Base-by-base conservation (phyloP, 1,140 invertebrate genomes). In the Microplitis mediator region DNA sequence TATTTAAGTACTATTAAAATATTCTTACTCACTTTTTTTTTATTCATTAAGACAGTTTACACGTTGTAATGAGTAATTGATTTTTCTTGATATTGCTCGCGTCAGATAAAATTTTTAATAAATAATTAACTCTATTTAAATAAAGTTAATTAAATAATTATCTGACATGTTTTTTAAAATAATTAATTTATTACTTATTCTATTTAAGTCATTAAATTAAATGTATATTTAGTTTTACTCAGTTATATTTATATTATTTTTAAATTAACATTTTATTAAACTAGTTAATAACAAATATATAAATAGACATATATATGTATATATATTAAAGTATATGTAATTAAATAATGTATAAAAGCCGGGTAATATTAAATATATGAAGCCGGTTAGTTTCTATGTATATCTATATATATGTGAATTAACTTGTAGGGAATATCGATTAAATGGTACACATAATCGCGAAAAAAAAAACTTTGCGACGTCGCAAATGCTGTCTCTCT, bases 401-500 rank as follows among this genome's bases (percentile, higher is more conserved):
- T 45, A 31, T 8, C 39, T 45, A 11, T 45, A 45, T 45, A 45
- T 45, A 6, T 45, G 3, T 45, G 39, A 45, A 3, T 45, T 45
- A 45, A 45, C 39, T 45, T 45, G 64, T 66, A 31, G 39, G 5
- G 4, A 31, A 66, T 31, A 34, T 66, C 39, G 23, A 51, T 66
- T 66, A 4, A 13, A 50, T 54, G n/a, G 13, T 66, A 23, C 39
- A 50, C 51, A 31, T 39, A 50, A 16, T 14, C 32, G 13, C 16
- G 11, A 13, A 16, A 50, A 31, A 50, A 50, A 23, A 23, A 23
- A 23, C 23, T 54, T 66, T 73, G 71, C 73, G 73, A 67, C 72
- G 70, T 72, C 64, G 68, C 74, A 56, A 75, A 35, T n/a, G 16
- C 82, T 78, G 56, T 39, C 31, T 71, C 14, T 64, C 36, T 68